Evolutionary conservation across 2,888 invertebrate species (phyloP).

Genomic region (Pemphredon lugubris): DNA sequence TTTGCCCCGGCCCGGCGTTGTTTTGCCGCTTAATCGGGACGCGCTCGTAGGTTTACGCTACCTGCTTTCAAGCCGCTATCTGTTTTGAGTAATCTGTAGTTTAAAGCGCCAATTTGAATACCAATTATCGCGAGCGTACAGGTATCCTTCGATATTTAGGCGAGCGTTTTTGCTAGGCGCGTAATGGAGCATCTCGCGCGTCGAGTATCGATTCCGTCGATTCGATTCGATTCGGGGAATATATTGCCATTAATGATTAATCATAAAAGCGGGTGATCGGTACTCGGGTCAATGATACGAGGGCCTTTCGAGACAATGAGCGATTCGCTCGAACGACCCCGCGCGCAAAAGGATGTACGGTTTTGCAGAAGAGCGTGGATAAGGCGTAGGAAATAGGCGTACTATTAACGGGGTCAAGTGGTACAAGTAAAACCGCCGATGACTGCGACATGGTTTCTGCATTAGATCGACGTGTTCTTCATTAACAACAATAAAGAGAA

Average conservation of each 20-base stretch:
- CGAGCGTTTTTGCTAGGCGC: too few relatives aligned
- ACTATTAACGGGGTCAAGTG: slow-evolving; percentile 75
- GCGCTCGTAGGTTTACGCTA: too few relatives aligned
- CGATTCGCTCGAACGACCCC: slow-evolving; percentile 24
- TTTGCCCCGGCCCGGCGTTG: neutral
- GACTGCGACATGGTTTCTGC: slow-evolving; percentile 78
- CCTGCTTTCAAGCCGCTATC: neutral
- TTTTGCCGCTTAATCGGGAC: neutral
- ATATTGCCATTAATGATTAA: too few relatives aligned
- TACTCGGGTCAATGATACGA: neutral
- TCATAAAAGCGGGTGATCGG: neutral
- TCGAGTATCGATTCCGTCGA: too few relatives aligned
- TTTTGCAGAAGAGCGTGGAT: slow-evolving; percentile 44
- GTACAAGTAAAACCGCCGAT: slow-evolving; percentile 44
- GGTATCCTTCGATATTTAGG: too few relatives aligned
- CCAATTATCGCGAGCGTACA: too few relatives aligned
- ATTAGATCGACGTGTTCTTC: slow-evolving; percentile 80
- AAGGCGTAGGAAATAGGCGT: slow-evolving; percentile 48
- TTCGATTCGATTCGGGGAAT: too few relatives aligned
- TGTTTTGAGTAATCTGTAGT: too few relatives aligned
- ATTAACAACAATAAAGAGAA: slow-evolving; percentile 75
- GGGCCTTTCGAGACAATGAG: neutral
- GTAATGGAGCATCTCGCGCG: too few relatives aligned
- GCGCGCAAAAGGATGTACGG: slow-evolving; percentile 39
- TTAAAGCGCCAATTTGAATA: too few relatives aligned